Evolutionary conservation across 1,140 invertebrate genomes (phyloP), one percentile per base, ranked within the genome.

Genomic region (Caenorhabditis briggsae): DNA sequence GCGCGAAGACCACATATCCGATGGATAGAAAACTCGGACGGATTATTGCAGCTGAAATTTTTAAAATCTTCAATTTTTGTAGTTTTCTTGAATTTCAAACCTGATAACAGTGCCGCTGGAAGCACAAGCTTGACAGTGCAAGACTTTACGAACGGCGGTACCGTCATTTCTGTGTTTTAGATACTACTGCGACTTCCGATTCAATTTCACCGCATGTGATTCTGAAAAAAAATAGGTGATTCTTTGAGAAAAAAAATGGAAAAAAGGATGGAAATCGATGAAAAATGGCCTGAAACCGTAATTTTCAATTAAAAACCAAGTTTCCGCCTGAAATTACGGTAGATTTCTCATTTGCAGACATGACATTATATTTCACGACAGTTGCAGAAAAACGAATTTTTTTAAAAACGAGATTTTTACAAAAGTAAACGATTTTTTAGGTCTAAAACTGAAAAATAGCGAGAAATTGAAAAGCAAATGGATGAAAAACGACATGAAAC

Each of bases 21-120:
- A 91, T 59, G 18, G 90, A 91, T 41, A 91, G 18, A 33, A 91
- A 86, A 50, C 90, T 86, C 5, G 90, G 90, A 46, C 90, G 61
- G 25, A 91, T 25, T 48, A 90, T 58, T 7, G 90, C 90, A 55
- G 89, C 90, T 91, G 83, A 41, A 82, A 84, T 87, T 53, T 43
- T 43, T 41, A 70, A 25, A 25, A 25, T 25, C 14, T 7, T 58
- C 18, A n/a, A n/a, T 16, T n/a, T 58, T 20, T 8, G 0, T 20
- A 9, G 0, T 58, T n/a, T 20, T n/a, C 8, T 3, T 58, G 3
- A 8, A 58, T 58, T 9, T 64, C 1, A 1, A 20, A 78, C 70
- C 70, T 48, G 70, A 5, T 50, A 78, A 53, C 12, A 78, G 33
- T 78, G 70, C 70, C 50, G 46, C 43, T 5, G 70, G 70, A 78